Evolutionary conservation across 2,797 vertebrate genomes (phyloP), one percentile per base, ranked within the genome.

Genomic region (Remorina albescens): DNA sequence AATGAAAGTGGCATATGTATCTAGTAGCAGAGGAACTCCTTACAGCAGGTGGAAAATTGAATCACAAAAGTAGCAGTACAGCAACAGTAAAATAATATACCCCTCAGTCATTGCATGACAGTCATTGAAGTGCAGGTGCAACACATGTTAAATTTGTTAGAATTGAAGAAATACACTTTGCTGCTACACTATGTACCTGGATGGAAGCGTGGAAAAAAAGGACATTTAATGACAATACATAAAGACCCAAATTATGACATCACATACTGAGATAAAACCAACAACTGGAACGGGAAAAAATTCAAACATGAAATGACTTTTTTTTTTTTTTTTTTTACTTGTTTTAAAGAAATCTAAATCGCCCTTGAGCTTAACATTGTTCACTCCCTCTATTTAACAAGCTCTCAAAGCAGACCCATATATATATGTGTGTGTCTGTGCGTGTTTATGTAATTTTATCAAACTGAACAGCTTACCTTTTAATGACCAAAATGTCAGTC

Each of bases 381-480:
- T 82, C 53, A 61, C 25, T 67, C 41, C 32, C n/a, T 67, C 42
- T 28, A 54, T 68, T 76, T 67, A 67, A 83, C 83, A 86, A 82
- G 44, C 60, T 65, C 74, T 84, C 64, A 71, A 78, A 86, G 78
- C 60, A 78, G 46, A 77, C 37, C 55, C 37, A 53, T 30, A 30
- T 30, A 30, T 30, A 30, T 30, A 30, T 30, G 6, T 30, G 6
- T 30, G 6, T 30, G 6, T 30, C 3, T 30, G 16, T 41, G 18
- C 18, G 7, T 42, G 19, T 42, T 18, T 47, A 42, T 42, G 8
- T 42, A 16, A 3, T 78, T 82, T 82, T 69, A 76, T 89, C 83
- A 89, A 90, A 90, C 77, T 68, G 55, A 85, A 83, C 56, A 61
- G 64, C 84, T 91, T 90, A 90, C 87, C 87, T 91, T 91, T 77